Base-by-base conservation (phyloP, 1,140 invertebrate species). In the Calycopis cecrops region DNA sequence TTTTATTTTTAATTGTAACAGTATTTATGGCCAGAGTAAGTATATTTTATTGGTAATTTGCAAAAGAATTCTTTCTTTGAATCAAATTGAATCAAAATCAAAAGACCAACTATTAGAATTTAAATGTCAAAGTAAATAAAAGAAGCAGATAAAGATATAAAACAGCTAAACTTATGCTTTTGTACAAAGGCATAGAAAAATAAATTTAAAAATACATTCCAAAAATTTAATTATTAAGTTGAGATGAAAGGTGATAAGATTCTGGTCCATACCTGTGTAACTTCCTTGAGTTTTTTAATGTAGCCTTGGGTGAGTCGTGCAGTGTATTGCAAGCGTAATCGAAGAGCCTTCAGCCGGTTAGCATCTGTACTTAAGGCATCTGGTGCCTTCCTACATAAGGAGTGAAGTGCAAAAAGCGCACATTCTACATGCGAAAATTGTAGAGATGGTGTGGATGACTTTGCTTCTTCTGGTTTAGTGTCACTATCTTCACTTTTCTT, bases 371-470 rank as follows among this genome's bases (percentile, higher is more conserved):
- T 91, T 4, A 99, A 88, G 18, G 82, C 74, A 62, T 94, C 93
- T 6, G 95, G 93, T 69, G 90, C 89, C 69, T 94, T 93, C 61
- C 93, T 92, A 21, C 93, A 95, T n/a, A 99, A 73, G 59, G 95
- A 94, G 83, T 99, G 97, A 65, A 99, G 93, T 10, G 94, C 90
- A 81, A 92, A 98, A 65, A 99, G 90, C 17, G 98, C 88, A 90
- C 96, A 98, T 88, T 99, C 97, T 0, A 99, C 95, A 74, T 95
- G 93, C 48, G 96, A 96, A 78, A 98, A 98, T 71, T 98, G 93
- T 38, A 98, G 90, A 63, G 93, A 94, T 42, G 96, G 95, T 51
- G 89, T 88, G 55, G 90, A n/a, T 14, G 63, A 47, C 42, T 82
- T 80, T 11, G 55, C 21, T 53, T 85, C 73, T 48, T 77, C 77